Percentiles rank a stretch among this genome's conserved stretches.
These are phyloP conservation scores for Hemiprocne comata DNA, from an alignment of 2,113 vertebrate genomes.

Conservation along the genomic window DNA sequence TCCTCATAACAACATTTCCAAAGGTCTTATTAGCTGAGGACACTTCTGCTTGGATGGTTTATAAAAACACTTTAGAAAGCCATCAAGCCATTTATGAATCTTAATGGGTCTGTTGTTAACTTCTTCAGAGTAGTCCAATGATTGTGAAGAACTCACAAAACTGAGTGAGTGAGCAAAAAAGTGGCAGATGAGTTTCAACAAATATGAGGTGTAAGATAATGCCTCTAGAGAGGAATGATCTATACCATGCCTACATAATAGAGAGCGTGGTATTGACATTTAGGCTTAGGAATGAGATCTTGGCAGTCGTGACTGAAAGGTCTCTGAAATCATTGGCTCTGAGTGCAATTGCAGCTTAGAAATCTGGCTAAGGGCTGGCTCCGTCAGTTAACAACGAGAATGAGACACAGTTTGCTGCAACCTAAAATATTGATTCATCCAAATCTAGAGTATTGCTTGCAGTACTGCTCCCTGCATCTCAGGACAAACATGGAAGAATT, in stretches of 20 bases:
- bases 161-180: not conserved
- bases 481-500: not conserved
- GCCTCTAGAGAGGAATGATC: not conserved
- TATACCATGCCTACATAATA: not conserved
- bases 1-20: not conserved
- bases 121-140: not conserved
- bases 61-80: too few species aligned
- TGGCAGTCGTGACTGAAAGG: not conserved
- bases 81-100: not conserved
- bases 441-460: not conserved
- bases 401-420: not conserved
- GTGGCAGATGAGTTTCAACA: not conserved
- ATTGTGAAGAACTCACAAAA: not conserved
- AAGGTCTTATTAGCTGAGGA: not conserved
- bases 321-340: not conserved
- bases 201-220: not conserved
- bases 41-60: not conserved
- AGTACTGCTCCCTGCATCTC: not conserved
- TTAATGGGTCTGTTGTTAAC: not conserved
- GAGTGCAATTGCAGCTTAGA: not conserved
- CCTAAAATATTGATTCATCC: not conserved
- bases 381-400: not conserved
- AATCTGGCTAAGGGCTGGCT: not conserved
- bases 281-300: fast-evolving
- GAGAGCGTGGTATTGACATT: not conserved